Percentiles rank a stretch among this genome's conserved stretches.
Evolutionary conservation across 2,888 invertebrate genomes (phyloP).

Genomic region (Megaustenia siamemsis): DNA sequence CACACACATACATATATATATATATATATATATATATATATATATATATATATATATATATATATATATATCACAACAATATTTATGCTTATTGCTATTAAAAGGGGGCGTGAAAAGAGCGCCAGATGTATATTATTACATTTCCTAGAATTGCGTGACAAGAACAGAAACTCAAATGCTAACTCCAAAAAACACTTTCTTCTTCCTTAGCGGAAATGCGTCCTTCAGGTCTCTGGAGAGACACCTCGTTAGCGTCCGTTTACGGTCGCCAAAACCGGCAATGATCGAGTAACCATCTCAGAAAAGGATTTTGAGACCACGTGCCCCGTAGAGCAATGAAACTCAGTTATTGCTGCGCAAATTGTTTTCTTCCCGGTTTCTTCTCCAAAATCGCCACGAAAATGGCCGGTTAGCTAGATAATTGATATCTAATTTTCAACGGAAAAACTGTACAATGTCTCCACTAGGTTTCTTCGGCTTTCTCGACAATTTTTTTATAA

Average conservation of each 20-base stretch:
- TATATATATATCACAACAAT: no score
- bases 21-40: no score
- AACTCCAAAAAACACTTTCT: no score
- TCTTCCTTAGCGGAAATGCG: no score
- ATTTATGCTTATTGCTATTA: no score
- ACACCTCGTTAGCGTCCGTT: conserved; percentile 33
- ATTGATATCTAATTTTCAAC: conserved; percentile 43
- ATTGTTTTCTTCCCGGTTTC: conserved; percentile 40
- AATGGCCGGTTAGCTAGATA: conserved; percentile 11
- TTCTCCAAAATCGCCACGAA: conserved; percentile 5
- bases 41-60: no score
- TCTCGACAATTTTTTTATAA: not conserved
- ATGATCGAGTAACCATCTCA: conserved; percentile 39
- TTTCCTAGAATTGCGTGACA: no score
- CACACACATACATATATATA: no score
- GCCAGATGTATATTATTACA: no score
- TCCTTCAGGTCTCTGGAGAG: conserved; percentile 5
- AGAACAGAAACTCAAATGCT: no score
- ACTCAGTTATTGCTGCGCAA: conserved; percentile 42
- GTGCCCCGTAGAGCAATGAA: conserved; percentile 34
- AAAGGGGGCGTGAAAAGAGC: no score
- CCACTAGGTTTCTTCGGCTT: not conserved
- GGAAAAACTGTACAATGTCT: not conserved
- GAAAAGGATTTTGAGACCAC: conserved; percentile 1
- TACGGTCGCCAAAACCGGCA: conserved; percentile 23